phyloP scores from a whole-genome alignment of 1,140 invertebrate species.

The Latrodectus geometricus region DNA sequence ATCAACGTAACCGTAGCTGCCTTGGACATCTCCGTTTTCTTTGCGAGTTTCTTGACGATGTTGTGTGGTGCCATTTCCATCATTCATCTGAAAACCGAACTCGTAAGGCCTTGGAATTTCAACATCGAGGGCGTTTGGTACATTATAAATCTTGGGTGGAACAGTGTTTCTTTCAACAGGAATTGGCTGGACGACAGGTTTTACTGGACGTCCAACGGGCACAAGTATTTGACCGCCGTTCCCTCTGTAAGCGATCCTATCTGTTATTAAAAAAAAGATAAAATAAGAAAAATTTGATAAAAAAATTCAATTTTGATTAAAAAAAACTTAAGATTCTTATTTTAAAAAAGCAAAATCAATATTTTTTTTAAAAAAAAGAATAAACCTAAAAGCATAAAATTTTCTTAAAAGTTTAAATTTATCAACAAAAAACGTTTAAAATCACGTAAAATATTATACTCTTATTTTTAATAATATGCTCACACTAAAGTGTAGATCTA shows the following conservation, averaged over 20 bases:
- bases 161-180: neutral
- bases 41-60: slow-evolving; percentile 60
- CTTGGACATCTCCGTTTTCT: slow-evolving; percentile 63
- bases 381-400: neutral
- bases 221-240: slow-evolving; percentile 1
- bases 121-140: neutral
- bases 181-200: neutral
- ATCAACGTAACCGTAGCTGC: slow-evolving; percentile 62
- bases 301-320: neutral
- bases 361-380: neutral
- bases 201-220: slow-evolving; percentile 4
- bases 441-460: too few species aligned
- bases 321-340: neutral
- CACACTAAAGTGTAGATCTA: too few species aligned
- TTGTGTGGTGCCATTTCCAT: slow-evolving; percentile 43
- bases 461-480: too few species aligned
- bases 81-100: slow-evolving; percentile 35
- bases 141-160: neutral
- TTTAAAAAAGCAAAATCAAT: neutral
- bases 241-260: slow-evolving; percentile 1
- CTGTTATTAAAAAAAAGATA: slow-evolving; percentile 3
- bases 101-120: slow-evolving; percentile 8
- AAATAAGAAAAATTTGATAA: neutral
- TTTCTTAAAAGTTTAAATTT: neutral
- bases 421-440: neutral